These are phyloP conservation scores for Sipunculus nudus DNA, from an alignment of 2,888 invertebrate species.

Conservation along the genomic window DNA sequence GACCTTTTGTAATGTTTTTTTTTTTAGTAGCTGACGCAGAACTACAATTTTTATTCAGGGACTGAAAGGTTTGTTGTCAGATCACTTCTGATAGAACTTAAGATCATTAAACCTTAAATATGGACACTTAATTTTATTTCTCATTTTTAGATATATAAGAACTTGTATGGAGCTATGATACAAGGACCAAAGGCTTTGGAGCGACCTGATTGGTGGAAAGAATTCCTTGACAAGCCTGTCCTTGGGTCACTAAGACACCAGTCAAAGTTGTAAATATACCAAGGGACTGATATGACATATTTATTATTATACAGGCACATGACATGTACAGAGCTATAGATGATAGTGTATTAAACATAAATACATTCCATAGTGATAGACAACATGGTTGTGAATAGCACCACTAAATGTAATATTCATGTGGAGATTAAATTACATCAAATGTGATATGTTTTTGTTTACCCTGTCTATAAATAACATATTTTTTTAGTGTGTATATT, in stretches of 20 bases:
- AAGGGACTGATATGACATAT: too few species aligned
- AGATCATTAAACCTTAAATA: too few species aligned
- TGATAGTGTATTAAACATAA: too few species aligned
- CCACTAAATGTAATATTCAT: background rate
- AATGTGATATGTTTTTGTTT: background rate
- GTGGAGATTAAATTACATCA: background rate
- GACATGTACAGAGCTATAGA: too few species aligned
- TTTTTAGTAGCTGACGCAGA: too few species aligned
- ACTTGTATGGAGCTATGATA: constrained; percentile 61
- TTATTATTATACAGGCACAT: too few species aligned
- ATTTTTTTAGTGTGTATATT: background rate
- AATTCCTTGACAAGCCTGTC: constrained; percentile 56
- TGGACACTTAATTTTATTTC: background rate
- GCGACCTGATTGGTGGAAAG: constrained; percentile 56
- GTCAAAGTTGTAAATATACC: constrained; percentile 26
- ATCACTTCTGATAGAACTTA: too few species aligned
- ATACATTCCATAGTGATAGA: background rate
- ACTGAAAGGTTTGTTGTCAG: too few species aligned
- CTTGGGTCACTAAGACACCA: constrained; percentile 34
- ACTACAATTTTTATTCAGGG: too few species aligned
- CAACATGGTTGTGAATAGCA: background rate
- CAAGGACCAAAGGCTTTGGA: constrained; percentile 56
- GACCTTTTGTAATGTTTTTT: too few species aligned
- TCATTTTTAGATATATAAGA: constrained; percentile 60
- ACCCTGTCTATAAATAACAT: background rate